These are phyloP conservation scores for Protobothrops flavoviridis DNA, from an alignment of 2,113 vertebrate genomes.

Conservation along the genomic window DNA sequence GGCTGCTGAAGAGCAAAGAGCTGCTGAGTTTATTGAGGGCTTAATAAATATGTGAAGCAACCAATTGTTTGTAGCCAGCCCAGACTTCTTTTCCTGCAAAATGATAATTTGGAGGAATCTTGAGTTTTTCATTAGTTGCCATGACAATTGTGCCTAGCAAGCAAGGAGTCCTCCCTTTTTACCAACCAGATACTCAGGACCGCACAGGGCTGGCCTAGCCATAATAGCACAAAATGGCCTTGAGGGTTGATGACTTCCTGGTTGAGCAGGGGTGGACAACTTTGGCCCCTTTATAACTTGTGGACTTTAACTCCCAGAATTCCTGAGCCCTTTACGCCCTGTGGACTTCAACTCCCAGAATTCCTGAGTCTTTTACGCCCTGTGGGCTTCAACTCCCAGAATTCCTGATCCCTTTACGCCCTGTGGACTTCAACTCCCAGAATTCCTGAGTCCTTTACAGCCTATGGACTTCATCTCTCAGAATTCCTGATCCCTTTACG, in stretches of 20 bases:
- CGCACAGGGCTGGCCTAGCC: background rate
- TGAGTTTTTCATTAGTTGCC: background rate
- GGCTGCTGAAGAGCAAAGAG: background rate
- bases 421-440: no score
- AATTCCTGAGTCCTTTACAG: no score
- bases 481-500: no score
- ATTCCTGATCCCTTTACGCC: no score
- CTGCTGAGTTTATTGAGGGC: background rate
- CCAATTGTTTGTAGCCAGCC: background rate
- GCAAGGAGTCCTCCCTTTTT: background rate
- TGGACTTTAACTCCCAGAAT: no score
- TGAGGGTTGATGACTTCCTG: background rate
- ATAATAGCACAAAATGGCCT: background rate
- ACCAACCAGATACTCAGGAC: background rate
- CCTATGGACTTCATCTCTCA: no score
- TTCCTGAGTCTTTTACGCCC: no score
- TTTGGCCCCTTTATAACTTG: no score
- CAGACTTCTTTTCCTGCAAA: background rate
- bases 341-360: no score
- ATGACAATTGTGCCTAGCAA: background rate
- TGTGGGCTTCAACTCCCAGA: no score
- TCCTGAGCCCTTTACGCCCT: no score
- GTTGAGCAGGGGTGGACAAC: background rate
- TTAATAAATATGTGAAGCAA: background rate
- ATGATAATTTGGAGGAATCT: background rate